These are phyloP conservation scores for Drosophila rhopaloa DNA, from an alignment of 1,140 invertebrate species.

Conservation along the genomic window DNA sequence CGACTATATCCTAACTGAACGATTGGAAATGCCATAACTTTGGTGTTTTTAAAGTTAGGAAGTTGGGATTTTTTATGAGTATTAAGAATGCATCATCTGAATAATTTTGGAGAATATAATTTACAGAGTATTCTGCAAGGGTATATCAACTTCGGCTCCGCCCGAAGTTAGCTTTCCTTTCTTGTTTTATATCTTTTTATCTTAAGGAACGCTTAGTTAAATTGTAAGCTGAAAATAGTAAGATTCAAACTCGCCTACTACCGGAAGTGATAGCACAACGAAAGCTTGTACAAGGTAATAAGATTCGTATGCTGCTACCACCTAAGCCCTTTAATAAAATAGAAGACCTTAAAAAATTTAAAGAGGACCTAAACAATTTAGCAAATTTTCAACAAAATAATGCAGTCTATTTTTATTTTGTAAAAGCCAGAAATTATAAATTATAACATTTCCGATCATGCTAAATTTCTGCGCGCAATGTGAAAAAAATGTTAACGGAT, in stretches of 20 bases:
- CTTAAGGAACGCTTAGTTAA: background rate
- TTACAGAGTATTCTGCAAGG: no score
- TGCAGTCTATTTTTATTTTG: background rate
- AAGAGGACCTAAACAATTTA: no score
- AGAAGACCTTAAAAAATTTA: background rate
- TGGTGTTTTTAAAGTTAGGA: no score
- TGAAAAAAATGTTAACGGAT: slow-evolving; percentile 3
- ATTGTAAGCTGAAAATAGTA: background rate
- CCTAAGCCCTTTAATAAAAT: background rate
- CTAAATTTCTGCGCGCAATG: slow-evolving; percentile 6
- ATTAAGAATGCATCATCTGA: no score
- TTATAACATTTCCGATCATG: slow-evolving; percentile 8
- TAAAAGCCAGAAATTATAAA: slow-evolving; percentile 5
- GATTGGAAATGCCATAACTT: no score
- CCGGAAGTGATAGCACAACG: background rate
- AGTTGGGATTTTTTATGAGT: no score
- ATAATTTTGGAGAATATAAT: no score
- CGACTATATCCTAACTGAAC: no score
- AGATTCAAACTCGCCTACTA: background rate
- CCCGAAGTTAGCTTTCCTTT: no score
- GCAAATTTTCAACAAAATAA: background rate
- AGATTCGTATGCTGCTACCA: background rate
- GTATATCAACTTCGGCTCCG: no score
- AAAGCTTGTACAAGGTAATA: background rate
- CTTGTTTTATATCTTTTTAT: no score